phyloP scores from a whole-genome alignment of 2,888 invertebrate species.

The Hyppa rectilinea region DNA sequence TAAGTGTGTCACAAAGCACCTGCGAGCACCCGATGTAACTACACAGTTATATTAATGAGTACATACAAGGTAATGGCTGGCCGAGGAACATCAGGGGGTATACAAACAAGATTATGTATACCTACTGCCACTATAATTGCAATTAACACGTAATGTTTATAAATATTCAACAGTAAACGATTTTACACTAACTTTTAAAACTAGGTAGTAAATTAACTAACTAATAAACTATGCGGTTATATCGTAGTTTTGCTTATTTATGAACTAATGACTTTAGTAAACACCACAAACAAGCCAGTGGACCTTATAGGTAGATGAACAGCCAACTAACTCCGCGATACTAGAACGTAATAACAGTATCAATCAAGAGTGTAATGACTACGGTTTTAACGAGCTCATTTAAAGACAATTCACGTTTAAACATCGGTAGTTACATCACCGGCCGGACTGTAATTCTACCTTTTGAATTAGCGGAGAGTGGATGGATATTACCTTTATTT shows the following conservation, averaged over 20 bases:
- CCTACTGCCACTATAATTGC: too few relatives aligned
- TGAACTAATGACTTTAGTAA: not conserved
- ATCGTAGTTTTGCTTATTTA: not conserved
- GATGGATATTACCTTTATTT: conserved; percentile 40
- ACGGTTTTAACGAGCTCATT: conserved; percentile 28
- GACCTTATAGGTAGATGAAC: not conserved
- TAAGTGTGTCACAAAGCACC: not conserved
- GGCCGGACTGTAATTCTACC: conserved; percentile 20
- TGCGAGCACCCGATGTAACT: not conserved
- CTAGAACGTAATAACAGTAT: conserved; percentile 9
- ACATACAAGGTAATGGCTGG: not conserved
- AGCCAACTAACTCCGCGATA: not conserved
- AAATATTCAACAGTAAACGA: not conserved
- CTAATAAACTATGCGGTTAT: not conserved
- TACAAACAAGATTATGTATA: not conserved
- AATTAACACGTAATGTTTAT: not conserved
- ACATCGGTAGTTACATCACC: conserved; percentile 1
- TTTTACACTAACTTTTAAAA: not conserved
- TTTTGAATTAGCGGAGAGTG: conserved; percentile 33
- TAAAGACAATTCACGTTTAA: conserved; percentile 20
- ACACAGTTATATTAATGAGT: not conserved
- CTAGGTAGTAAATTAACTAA: not conserved
- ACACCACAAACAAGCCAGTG: not conserved
- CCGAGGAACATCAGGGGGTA: not conserved
- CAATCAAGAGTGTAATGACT: conserved; percentile 24